Evolutionary conservation across 2,888 invertebrate species (phyloP).

Genomic region (Agriopis marginaria): DNA sequence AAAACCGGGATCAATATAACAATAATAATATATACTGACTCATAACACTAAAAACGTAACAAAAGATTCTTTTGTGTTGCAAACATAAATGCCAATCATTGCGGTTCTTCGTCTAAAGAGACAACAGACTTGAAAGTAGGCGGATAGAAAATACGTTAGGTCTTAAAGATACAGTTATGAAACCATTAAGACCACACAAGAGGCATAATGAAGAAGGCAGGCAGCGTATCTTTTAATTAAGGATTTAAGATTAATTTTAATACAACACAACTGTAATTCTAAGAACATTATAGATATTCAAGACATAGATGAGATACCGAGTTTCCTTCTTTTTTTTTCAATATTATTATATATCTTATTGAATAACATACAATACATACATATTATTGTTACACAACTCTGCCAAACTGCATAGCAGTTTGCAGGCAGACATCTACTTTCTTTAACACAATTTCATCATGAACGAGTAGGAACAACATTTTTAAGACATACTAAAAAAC

Average conservation of each 20-base stretch:
- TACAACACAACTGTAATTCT: neutral
- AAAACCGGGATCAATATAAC: constrained; percentile 42
- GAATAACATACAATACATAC: no score
- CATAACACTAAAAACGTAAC: constrained; percentile 58
- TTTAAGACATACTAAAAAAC: no score
- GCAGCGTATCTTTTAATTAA: constrained; percentile 15
- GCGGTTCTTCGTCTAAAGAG: constrained; percentile 52
- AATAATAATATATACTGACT: constrained; percentile 62
- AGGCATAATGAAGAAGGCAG: neutral
- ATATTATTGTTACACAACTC: no score
- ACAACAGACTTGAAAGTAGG: constrained; percentile 45
- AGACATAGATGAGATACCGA: neutral
- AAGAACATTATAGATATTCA: neutral
- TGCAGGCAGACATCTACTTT: no score
- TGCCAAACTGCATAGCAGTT: no score
- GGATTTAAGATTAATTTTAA: neutral
- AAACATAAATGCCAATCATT: constrained; percentile 66
- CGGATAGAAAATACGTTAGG: constrained; percentile 29
- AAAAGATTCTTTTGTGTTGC: constrained; percentile 63
- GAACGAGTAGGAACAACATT: no score
- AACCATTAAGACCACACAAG: constrained; percentile 27
- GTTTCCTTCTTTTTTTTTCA: no score
- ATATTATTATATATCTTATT: no score
- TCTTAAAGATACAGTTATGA: constrained; percentile 31
- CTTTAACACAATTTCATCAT: no score